Conservation (phyloP, 2,888 invertebrate genomes). For the Andrena trimmerana region DNA sequence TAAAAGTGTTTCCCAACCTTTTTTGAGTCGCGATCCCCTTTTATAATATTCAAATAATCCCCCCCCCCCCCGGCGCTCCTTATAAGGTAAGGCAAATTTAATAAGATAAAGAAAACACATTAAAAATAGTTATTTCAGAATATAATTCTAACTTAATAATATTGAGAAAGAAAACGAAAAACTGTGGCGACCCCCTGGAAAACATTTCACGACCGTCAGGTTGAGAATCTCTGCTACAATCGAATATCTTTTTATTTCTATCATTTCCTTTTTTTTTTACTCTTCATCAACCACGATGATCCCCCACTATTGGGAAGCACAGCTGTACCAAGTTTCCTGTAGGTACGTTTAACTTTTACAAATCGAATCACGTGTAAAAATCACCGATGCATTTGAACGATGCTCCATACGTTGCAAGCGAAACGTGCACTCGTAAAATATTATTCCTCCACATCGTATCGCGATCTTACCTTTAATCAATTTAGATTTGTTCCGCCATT, state of each 20-base stretch:
- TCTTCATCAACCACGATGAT: background rate
- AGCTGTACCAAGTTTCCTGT: background rate
- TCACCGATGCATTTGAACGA: background rate
- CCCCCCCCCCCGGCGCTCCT: too few species aligned
- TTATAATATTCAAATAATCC: too few species aligned
- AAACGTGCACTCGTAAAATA: too few species aligned
- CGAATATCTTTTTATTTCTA: background rate
- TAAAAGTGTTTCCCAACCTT: background rate
- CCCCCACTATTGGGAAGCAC: background rate
- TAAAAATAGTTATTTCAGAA: too few species aligned
- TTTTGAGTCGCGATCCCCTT: too few species aligned
- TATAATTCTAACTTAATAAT: too few species aligned
- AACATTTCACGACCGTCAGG: too few species aligned
- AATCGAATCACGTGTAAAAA: background rate
- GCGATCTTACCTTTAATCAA: background rate
- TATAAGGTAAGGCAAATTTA: too few species aligned
- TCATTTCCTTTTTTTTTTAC: background rate
- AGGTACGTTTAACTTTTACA: background rate
- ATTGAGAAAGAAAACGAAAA: too few species aligned
- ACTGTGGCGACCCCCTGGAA: too few species aligned
- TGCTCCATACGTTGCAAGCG: background rate
- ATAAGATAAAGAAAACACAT: too few species aligned
- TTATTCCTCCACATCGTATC: too few species aligned
- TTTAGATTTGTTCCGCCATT: background rate
- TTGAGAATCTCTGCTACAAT: background rate